These are phyloP conservation scores for Pogonomyrmex barbatus DNA, from an alignment of 1,140 invertebrate species.

Conservation along the genomic window DNA sequence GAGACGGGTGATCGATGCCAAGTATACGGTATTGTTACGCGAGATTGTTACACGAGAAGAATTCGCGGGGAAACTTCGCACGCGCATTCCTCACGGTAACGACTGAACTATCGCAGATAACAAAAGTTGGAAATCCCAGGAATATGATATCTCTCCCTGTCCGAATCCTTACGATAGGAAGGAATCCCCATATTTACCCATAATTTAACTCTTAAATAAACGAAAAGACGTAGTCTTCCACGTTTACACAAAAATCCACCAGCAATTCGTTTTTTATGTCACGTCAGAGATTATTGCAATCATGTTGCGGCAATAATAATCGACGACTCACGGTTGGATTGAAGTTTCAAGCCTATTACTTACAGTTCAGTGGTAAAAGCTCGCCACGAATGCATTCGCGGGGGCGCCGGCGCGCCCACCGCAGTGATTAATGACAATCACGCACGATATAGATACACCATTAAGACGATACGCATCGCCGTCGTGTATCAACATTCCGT, in stretches of 20 bases:
- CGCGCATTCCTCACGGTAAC: slow-evolving; percentile 20
- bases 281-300: background rate
- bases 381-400: background rate
- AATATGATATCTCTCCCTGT: background rate
- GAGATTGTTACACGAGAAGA: slow-evolving; percentile 49
- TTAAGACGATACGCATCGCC: slow-evolving; percentile 51
- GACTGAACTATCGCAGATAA: slow-evolving; percentile 37
- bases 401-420: background rate
- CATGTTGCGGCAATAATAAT: background rate
- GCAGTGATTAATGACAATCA: slow-evolving; percentile 45
- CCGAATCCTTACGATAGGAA: background rate
- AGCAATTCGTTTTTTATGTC: too few species aligned
- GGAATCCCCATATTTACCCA: background rate
- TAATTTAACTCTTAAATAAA: background rate
- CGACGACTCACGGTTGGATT: background rate
- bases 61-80: slow-evolving; percentile 33
- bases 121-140: slow-evolving; percentile 28
- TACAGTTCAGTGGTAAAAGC: slow-evolving; percentile 40
- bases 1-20: slow-evolving; percentile 52
- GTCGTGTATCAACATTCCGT: slow-evolving; percentile 40
- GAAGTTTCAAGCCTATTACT: slow-evolving; percentile 35
- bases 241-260: background rate
- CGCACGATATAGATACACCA: slow-evolving; percentile 31
- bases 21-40: slow-evolving; percentile 33
- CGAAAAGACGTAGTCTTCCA: background rate